These are phyloP conservation scores for Apis cerana DNA, from an alignment of 1,140 invertebrate species.

Conservation along the genomic window DNA sequence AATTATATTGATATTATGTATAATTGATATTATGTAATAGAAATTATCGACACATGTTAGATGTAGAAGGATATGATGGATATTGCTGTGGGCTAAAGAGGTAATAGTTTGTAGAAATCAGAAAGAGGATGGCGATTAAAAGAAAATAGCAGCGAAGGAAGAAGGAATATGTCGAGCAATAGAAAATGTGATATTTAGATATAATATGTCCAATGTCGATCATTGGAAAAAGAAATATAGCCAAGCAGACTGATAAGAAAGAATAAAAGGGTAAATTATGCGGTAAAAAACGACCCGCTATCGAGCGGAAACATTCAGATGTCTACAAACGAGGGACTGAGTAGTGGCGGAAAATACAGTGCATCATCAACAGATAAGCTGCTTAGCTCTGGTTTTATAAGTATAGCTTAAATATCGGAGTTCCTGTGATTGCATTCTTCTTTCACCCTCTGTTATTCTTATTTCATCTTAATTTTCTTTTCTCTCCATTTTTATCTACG, in stretches of 20 bases:
- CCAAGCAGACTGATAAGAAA: neutral
- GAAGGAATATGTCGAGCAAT: neutral
- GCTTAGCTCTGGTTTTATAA: conserved; percentile 69
- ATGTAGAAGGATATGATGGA: too few species aligned
- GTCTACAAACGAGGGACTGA: conserved; percentile 23
- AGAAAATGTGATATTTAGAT: neutral
- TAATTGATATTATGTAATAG: too few species aligned
- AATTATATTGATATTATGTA: too few species aligned
- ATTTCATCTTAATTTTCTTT: neutral
- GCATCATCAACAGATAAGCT: conserved; percentile 77
- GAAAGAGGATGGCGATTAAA: too few species aligned
- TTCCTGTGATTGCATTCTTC: conserved; percentile 16
- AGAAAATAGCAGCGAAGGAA: too few species aligned
- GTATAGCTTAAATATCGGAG: conserved; percentile 39
- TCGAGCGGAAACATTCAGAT: conserved; percentile 66
- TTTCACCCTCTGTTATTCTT: neutral
- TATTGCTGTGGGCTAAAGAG: too few species aligned
- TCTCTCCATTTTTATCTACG: conserved; percentile 46
- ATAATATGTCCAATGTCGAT: conserved; percentile 6
- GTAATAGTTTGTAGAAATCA: too few species aligned
- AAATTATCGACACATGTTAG: too few species aligned
- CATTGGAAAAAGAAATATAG: neutral
- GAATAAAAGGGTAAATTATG: conserved; percentile 53
- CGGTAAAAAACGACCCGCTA: conserved; percentile 70
- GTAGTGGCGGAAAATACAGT: conserved; percentile 71